Evolutionary conservation across 2,113 vertebrate species (phyloP).

Genomic region (Odocoileus hemionus): DNA sequence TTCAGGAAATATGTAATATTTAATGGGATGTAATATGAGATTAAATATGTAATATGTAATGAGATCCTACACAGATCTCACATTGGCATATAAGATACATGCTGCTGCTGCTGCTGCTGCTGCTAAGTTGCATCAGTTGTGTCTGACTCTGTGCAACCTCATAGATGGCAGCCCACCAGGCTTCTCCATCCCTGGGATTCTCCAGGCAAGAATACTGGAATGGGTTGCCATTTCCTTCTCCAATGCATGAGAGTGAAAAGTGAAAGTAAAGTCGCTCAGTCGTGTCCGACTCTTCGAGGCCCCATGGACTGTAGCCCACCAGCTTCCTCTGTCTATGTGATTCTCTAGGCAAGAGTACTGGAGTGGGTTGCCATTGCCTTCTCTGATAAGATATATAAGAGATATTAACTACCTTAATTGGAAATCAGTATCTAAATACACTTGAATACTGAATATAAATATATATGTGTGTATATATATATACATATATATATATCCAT

Average conservation of each 20-base stretch:
- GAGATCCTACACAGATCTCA: neutral
- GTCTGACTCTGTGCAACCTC: neutral
- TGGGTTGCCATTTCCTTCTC: neutral
- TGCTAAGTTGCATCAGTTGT: neutral
- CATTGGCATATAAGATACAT: neutral
- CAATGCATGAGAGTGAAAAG: neutral
- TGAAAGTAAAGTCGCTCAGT: neutral
- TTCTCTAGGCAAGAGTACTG: neutral
- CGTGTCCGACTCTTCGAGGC: neutral
- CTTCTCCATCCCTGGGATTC: neutral
- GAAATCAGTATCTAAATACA: neutral
- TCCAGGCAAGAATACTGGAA: neutral
- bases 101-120: neutral
- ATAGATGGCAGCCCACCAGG: neutral
- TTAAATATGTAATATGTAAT: neutral
- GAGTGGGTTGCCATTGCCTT: neutral
- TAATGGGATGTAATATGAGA: neutral
- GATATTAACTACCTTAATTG: neutral
- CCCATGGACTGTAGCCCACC: neutral
- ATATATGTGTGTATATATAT: neutral
- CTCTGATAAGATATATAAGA: neutral
- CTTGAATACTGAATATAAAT: neutral
- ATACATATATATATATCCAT: neutral
- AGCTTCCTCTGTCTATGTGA: fast-evolving
- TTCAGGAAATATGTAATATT: neutral